phyloP scores from a whole-genome alignment of 2,113 vertebrate species.

The Gulo gulo region DNA sequence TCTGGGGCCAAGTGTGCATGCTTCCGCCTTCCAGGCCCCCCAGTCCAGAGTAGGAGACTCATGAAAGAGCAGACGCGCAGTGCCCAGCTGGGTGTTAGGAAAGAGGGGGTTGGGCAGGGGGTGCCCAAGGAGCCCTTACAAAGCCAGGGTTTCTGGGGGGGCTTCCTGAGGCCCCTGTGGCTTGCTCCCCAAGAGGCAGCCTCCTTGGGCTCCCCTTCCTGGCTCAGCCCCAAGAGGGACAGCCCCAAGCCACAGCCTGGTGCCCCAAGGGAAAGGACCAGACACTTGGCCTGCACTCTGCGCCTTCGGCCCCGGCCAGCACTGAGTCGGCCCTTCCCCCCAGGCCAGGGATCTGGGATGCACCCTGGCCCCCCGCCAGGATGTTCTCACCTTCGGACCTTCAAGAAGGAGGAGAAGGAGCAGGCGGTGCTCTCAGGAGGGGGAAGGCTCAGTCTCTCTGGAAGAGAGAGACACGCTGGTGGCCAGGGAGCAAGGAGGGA shows the following conservation, averaged over 20 bases:
- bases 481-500: neutral
- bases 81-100: neutral
- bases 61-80: fast-evolving
- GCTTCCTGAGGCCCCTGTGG: neutral
- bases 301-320: neutral
- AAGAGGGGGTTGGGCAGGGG: neutral
- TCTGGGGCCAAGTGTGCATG: neutral
- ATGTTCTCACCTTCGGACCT: neutral
- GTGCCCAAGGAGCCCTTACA: neutral
- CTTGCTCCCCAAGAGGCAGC: fast-evolving
- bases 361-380: neutral
- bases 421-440: neutral
- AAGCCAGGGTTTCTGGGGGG: fast-evolving
- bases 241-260: neutral
- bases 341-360: neutral
- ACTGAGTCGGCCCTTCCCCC: too few relatives aligned
- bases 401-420: neutral
- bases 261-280: fast-evolving
- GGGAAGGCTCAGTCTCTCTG: neutral
- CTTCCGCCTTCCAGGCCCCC: neutral
- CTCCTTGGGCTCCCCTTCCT: neutral
- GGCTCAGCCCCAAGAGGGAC: neutral
- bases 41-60: neutral
- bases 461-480: neutral
- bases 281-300: neutral